phyloP scores from a whole-genome alignment of 2,888 invertebrate genomes.

The Catocala sponsa region DNA sequence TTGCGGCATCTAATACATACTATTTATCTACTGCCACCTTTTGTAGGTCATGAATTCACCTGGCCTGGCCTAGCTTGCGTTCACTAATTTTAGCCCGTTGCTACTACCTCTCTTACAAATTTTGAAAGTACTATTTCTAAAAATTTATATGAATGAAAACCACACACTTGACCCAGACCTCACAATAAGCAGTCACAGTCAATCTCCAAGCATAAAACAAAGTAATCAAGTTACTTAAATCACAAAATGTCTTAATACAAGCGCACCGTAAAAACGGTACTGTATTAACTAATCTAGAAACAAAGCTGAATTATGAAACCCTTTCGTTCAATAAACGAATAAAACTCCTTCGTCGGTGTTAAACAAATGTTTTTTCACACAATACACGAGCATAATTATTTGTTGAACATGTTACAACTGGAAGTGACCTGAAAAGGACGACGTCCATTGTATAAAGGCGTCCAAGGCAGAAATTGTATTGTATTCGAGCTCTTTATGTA shows the following conservation, averaged over 20 bases:
- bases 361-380: conserved; percentile 62
- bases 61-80: no score
- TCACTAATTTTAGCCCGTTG: no score
- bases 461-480: conserved; percentile 81
- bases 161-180: no score
- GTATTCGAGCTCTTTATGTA: conserved; percentile 72
- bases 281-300: neutral
- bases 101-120: no score
- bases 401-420: conserved; percentile 76
- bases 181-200: no score
- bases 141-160: no score
- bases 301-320: conserved; percentile 25
- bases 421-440: conserved; percentile 84
- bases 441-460: conserved; percentile 74
- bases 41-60: no score
- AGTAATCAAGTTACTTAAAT: no score
- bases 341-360: conserved; percentile 36
- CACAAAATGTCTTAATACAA: neutral
- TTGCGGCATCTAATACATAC: no score
- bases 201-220: no score
- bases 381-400: conserved; percentile 72
- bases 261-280: neutral
- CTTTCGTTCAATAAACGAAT: conserved; percentile 28
- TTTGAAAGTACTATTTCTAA: no score
- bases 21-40: no score